Evolutionary conservation across 2,888 invertebrate genomes (phyloP), one percentile per base, ranked within the genome.

Genomic region (Synanthedon tipuliformis): DNA sequence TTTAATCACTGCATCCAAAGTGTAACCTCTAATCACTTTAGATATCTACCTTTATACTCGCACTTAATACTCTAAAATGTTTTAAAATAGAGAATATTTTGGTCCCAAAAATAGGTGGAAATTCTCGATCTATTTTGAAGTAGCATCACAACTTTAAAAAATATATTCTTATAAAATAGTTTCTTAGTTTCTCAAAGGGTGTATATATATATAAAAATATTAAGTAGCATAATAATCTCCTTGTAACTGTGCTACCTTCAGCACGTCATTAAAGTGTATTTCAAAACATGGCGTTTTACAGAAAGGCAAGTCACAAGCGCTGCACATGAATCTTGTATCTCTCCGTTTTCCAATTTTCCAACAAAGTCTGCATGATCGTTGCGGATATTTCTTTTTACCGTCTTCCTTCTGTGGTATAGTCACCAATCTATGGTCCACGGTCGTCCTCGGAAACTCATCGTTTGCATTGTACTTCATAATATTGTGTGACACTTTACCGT

Each of bases 351-450:
- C 88, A 61, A 84, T 79, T 62, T 86, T 80, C 88, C 88, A 88
- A 57, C 88, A 88, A 10, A 86, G 76, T 50, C 88, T 73, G 61
- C 88, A 88, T n/a, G 88, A 88, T 5, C 88, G 73, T 57, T 88
- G 88, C 0, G 88, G 88, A 62, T 88, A 88, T 60, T 88, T 88
- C 73, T 88, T 88, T 69, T 88, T 88, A 4, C 88, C 88, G 59
- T 88, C 88, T 70, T 88, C 88, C 59, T 88, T 88, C 63, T 88
- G 88, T n/a, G 88, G 88, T 55, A 88, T 88, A 11, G 88, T 88
- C 12, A 85, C 75, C 50, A 88, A 79, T 41, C 82, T 77, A 61
- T 88, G 88, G 53, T 83, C 80, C 61, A 73, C 60, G 13, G 74
- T 66, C n/a, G 74, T 71, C 60, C 75, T 72, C 50, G 76, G 58